Base-by-base conservation (phyloP, 2,888 invertebrate genomes). In the Teleogryllus oceanicus region DNA sequence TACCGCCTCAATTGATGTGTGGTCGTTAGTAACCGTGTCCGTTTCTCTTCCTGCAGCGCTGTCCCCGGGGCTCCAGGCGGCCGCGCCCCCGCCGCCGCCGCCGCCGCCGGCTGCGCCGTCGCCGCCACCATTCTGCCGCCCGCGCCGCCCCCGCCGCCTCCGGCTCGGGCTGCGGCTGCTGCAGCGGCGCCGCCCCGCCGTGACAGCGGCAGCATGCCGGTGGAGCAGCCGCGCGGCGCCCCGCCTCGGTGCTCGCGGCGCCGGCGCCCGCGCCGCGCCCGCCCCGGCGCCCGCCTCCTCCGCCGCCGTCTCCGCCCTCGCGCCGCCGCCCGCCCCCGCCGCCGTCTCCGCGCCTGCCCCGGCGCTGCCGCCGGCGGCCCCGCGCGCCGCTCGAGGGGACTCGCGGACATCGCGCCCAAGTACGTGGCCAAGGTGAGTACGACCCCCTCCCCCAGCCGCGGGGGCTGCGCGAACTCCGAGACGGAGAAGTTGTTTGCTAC, bases 331-430 rank as follows among this genome's bases (percentile, higher is more conserved):
- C 62, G 13, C 37, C 62, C 1, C 62, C 62, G 62, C 62, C 62
- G 16, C 62, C 62, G 62, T 18, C 16, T 18, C 62, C 62, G 18
- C 62, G 16, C 62, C 62, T 2, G 62, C 18, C 62, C 62, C 16
- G 62, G 3, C 16, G 62, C 62, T 0, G 4, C 62, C 16, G 1
- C 62, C 62, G 62, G 16, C 62, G 62, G 16, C 62, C 16, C n/a
- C 37, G 49, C 12, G n/a, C 50, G 77, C 37, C 77, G 77, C n/a
- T 77, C 77, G 18, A 10, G 84, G 75, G 84, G 84, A 80, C 83
- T 84, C 37, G 82, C 84, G 20, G 84, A 84, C 81, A 84, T 84
- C 78, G 83, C 84, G 75, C 84, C 84, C 16, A 83, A 84, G 80
- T 84, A 82, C 80, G 82, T 82, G 62, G 83, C 83, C 20, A 82